phyloP scores from a whole-genome alignment of 2,888 invertebrate species.

The Chymomyza caudatula region DNA sequence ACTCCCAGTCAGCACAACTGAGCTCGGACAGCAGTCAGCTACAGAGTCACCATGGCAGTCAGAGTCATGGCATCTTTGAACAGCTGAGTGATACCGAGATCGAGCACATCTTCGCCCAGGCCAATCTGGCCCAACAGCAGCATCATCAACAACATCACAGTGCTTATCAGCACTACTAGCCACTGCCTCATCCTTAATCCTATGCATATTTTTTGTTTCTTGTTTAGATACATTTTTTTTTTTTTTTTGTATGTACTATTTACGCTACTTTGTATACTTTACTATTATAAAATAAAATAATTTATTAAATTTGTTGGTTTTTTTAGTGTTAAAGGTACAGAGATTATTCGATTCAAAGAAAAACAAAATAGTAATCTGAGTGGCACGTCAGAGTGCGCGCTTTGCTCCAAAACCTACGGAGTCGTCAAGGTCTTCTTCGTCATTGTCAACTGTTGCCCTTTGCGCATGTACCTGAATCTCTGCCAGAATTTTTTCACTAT shows the following conservation, averaged over 20 bases:
- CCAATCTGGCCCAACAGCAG: constrained; percentile 62
- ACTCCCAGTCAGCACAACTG: constrained; percentile 26
- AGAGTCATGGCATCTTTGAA: constrained; percentile 59
- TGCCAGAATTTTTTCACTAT: too few species aligned
- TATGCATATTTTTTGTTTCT: constrained; percentile 3
- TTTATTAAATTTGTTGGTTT: too few species aligned
- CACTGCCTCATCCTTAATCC: neutral
- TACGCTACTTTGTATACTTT: constrained; percentile 4
- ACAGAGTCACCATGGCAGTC: constrained; percentile 19
- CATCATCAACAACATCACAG: constrained; percentile 44
- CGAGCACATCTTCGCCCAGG: constrained; percentile 72
- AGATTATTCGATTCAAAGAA: too few species aligned
- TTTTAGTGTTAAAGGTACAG: too few species aligned
- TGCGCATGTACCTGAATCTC: too few species aligned
- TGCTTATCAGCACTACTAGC: constrained; percentile 49
- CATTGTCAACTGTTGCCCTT: too few species aligned
- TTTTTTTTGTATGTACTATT: constrained; percentile 25
- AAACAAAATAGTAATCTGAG: too few species aligned
- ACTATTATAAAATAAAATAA: constrained; percentile 1
- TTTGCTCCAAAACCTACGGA: too few species aligned
- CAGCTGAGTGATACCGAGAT: constrained; percentile 70
- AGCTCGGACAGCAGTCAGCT: neutral
- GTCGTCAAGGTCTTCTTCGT: too few species aligned
- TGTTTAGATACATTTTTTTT: constrained; percentile 16
- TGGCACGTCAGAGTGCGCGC: too few species aligned